A percentile compares a stretch with the other conserved stretches of the same genome.
Evolutionary conservation across 2,797 vertebrate species (phyloP).

Genomic region (Babyrousa celebensis): DNA sequence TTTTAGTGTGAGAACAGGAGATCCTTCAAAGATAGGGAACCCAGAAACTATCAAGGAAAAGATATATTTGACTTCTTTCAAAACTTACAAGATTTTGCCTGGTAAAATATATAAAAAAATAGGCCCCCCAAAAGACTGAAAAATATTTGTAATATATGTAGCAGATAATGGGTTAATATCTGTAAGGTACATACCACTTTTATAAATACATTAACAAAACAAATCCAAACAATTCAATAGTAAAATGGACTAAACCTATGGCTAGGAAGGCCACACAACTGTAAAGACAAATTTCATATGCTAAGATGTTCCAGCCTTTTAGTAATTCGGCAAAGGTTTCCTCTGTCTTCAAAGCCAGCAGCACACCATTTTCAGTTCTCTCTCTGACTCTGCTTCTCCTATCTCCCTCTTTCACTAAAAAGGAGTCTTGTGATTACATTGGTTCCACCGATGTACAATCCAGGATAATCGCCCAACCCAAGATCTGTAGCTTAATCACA

Average conservation of each 20-base stretch:
- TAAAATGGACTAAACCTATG: background rate
- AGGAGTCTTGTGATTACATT: background rate
- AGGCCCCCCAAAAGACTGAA: background rate
- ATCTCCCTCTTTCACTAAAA: conserved; percentile 13
- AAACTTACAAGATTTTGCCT: conserved; percentile 43
- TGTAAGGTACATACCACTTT: background rate
- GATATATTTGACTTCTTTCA: background rate
- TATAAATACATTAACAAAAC: conserved; percentile 10
- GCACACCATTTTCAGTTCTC: background rate
- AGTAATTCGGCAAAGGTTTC: background rate
- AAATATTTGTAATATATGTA: conserved; percentile 24
- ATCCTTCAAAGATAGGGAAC: background rate
- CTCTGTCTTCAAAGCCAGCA: background rate
- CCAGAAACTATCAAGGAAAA: background rate
- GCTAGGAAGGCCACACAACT: background rate
- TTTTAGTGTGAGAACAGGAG: background rate
- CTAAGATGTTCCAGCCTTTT: background rate
- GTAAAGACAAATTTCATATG: background rate
- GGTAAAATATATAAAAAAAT: background rate
- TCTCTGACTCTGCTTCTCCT: background rate
- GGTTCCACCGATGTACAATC: background rate
- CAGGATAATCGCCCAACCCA: background rate
- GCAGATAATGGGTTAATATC: background rate
- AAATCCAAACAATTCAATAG: background rate
- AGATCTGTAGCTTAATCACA: background rate